Evolutionary conservation across 2,888 invertebrate species (phyloP).

Genomic region (Sericinus montela): DNA sequence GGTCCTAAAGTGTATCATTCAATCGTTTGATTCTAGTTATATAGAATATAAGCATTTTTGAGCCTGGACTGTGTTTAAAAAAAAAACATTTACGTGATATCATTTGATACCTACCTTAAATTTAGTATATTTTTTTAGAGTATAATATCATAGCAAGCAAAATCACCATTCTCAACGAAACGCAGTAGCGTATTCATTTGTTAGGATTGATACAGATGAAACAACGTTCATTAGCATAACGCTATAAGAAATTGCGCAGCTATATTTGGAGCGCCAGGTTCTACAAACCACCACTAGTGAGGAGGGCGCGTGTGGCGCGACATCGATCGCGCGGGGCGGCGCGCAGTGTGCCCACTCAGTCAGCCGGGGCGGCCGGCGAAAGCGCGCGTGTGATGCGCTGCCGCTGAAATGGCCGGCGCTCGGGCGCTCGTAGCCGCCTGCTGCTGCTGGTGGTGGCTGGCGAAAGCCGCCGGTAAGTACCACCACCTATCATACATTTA

Average conservation of each 20-base stretch:
- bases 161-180: no score
- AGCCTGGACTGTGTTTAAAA: no score
- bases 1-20: no score
- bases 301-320: conserved; percentile 60
- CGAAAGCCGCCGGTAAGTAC: conserved; percentile 75
- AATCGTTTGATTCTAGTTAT: no score
- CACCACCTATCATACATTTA: conserved; percentile 16
- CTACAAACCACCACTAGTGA: conserved; percentile 47
- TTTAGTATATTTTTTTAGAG: no score
- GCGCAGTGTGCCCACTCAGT: conserved; percentile 50
- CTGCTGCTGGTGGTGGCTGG: conserved; percentile 77
- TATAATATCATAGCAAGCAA: no score
- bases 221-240: no score
- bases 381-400: conserved; percentile 77
- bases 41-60: no score
- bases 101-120: no score
- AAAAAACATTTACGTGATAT: no score
- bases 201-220: no score
- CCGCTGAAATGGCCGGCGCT: conserved; percentile 78
- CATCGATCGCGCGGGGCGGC: conserved; percentile 58
- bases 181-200: no score
- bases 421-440: conserved; percentile 78
- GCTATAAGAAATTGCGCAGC: conserved; percentile 2
- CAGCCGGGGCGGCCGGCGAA: conserved; percentile 78
- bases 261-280: conserved; percentile 8